phyloP scores from a whole-genome alignment of 2,113 vertebrate genomes.

The Pantherophis guttatus region DNA sequence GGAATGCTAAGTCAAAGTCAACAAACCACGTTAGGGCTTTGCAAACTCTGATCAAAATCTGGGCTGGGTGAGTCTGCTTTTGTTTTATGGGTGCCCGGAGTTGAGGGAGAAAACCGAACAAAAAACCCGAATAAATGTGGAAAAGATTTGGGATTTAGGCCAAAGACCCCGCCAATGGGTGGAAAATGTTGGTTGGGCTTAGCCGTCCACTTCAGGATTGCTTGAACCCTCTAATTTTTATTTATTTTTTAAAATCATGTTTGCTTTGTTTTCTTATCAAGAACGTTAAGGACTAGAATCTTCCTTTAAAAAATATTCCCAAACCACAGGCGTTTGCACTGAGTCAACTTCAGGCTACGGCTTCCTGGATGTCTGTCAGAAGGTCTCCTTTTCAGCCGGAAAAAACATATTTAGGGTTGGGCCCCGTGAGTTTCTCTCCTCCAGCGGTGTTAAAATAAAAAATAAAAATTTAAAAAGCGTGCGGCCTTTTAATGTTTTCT shows the following conservation, averaged over 20 bases:
- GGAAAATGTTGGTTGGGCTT: too few relatives aligned
- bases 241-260: background rate
- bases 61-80: too few relatives aligned
- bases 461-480: background rate
- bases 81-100: too few relatives aligned
- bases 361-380: background rate
- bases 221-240: background rate
- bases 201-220: background rate
- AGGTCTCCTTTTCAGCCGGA: background rate
- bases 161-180: too few relatives aligned
- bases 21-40: too few relatives aligned
- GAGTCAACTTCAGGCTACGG: background rate
- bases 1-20: too few relatives aligned
- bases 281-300: background rate
- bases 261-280: background rate
- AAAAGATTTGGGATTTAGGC: too few relatives aligned
- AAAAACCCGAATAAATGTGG: too few relatives aligned
- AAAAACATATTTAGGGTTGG: background rate
- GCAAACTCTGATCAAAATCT: too few relatives aligned
- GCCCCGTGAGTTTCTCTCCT: background rate
- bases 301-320: background rate
- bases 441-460: background rate
- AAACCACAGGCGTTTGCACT: too few relatives aligned
- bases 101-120: too few relatives aligned
- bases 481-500: conserved; percentile 19